Base-by-base conservation (phyloP, 2,888 invertebrate genomes). In the Drosophila mettleri region DNA sequence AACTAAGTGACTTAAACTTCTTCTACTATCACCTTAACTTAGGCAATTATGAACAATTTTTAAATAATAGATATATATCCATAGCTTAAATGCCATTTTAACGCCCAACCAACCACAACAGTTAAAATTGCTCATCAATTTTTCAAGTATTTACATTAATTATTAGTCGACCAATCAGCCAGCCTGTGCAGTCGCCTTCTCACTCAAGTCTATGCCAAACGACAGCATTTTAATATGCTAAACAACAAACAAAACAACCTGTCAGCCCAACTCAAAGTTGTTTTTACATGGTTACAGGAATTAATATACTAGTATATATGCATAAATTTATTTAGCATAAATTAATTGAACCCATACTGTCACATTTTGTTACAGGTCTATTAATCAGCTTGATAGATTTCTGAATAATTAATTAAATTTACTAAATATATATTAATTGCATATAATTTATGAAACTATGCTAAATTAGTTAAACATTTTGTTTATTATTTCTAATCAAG, bases 151-250 rank as follows among this genome's bases (percentile, higher is more conserved):
- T 73, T 73, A 29, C 69, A 72, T 46, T 45, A 53, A 53, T 60
- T 60, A 73, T 69, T 63, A 64, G 59, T 57, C 10, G 59, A n/a
- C 24, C 34, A 60, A 54, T 48, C 45, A 70, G 14, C 52, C 45
- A 70, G 14, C 52, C 55, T 38, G 34, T 49, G 36, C 64, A 69
- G 57, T 69, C 54, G 58, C 24, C 54, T 67, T 29, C 58, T 54
- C 62, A 58, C 48, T 57, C 22, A 24, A 45, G 53, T 18, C 8
- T 1, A 1, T 45, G 16, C 45, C 45, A 29, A 74, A 16, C 43
- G 61, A 62, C 62, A 66, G 58, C 57, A 33, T 57, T 74, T 73
- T 67, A 55, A 57, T 63, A 74, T 70, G 74, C 74, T 60, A 70
- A 60, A 10, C 46, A 57, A 45, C 36, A 27, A n/a, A 66, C 46